Conservation (phyloP, 1,140 invertebrate species). For the Eupristina koningsbergeri region DNA sequence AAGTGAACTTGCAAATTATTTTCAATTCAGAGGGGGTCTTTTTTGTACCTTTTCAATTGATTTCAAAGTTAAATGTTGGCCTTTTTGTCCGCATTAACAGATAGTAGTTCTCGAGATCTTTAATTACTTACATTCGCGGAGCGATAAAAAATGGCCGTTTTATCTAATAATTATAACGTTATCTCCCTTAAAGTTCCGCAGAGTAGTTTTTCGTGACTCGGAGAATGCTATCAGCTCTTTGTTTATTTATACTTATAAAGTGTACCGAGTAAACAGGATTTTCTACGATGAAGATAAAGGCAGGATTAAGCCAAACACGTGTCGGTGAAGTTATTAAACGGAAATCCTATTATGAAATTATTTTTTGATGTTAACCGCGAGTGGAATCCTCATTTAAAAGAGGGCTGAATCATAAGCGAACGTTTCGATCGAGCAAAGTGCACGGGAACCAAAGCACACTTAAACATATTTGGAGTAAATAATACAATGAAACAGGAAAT, state of each 20-base stretch:
- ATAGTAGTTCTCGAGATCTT: neutral
- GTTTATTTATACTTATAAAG: neutral
- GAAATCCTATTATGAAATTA: neutral
- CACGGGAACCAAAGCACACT: neutral
- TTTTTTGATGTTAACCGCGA: no score
- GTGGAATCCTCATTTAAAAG: no score
- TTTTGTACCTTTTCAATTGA: neutral
- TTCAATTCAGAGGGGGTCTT: neutral
- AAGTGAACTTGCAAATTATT: neutral
- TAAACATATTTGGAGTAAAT: constrained; percentile 35
- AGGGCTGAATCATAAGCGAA: neutral
- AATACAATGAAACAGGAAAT: constrained; percentile 36
- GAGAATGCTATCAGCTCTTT: neutral
- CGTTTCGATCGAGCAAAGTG: neutral
- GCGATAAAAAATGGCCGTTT: neutral
- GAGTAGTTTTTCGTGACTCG: neutral
- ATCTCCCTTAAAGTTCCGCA: neutral
- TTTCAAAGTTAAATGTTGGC: neutral
- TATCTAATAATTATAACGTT: neutral
- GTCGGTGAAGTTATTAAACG: neutral
- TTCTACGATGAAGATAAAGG: neutral
- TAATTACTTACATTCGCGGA: neutral
- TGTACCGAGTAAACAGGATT: neutral
- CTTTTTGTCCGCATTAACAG: neutral
- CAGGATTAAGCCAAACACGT: neutral